Conservation (phyloP, 2,888 invertebrate species). For the Aporophyla nigra region DNA sequence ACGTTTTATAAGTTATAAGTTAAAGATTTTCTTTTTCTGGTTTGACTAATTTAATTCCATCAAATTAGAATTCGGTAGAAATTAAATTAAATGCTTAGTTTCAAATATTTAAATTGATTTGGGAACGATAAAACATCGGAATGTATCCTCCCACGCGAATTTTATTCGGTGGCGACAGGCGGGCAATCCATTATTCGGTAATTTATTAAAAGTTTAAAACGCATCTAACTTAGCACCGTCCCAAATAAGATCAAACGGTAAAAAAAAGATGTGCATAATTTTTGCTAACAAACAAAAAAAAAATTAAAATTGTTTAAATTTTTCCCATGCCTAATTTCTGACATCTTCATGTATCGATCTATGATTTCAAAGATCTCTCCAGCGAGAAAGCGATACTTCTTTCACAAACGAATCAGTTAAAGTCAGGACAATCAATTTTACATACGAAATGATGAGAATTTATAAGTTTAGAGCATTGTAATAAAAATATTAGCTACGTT, state of each 20-base stretch:
- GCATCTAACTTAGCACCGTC: constrained; percentile 17
- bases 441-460: constrained; percentile 51
- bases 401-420: constrained; percentile 38
- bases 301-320: neutral
- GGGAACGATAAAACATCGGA: constrained; percentile 31
- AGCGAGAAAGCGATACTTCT: constrained; percentile 53
- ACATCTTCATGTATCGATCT: neutral
- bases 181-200: constrained; percentile 35
- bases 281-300: constrained; percentile 21
- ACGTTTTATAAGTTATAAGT: neutral
- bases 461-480: constrained; percentile 41
- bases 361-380: constrained; percentile 42
- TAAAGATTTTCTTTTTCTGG: neutral
- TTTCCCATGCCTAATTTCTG: constrained; percentile 59
- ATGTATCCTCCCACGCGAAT: constrained; percentile 55
- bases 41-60: neutral
- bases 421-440: constrained; percentile 62
- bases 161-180: constrained; percentile 45
- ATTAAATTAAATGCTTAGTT: constrained; percentile 30
- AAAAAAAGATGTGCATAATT: constrained; percentile 8
- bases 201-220: constrained; percentile 29
- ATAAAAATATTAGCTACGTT: constrained; percentile 45
- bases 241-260: constrained; percentile 30
- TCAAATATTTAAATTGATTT: constrained; percentile 29
- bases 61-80: neutral